These are phyloP conservation scores for Hesperophylax magnus DNA, from an alignment of 1,140 invertebrate species.

Conservation along the genomic window DNA sequence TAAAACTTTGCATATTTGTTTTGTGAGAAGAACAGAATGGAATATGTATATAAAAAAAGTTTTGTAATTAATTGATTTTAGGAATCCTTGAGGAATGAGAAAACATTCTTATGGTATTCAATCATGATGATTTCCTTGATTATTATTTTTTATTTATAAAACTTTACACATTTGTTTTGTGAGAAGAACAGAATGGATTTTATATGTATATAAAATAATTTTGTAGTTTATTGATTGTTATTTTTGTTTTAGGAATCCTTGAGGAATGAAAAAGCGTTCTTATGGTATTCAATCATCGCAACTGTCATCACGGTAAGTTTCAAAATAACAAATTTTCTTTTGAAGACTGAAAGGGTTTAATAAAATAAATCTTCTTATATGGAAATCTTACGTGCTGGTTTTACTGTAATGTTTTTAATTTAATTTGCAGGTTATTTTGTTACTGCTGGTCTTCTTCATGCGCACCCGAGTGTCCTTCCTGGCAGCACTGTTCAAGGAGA, in stretches of 20 bases:
- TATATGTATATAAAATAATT: neutral
- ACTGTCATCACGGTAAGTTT: conserved; percentile 85
- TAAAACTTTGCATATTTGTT: too few relatives aligned
- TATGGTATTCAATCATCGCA: conserved; percentile 88
- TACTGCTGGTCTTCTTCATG: conserved; percentile 85
- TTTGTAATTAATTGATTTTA: conserved; percentile 66
- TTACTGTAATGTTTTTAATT: too few relatives aligned
- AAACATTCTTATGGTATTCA: conserved; percentile 86
- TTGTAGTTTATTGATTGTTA: conserved; percentile 11
- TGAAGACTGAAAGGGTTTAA: too few relatives aligned
- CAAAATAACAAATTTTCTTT: too few relatives aligned
- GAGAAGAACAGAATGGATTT: too few relatives aligned
- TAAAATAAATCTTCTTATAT: too few relatives aligned
- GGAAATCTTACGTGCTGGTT: neutral
- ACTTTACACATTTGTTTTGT: too few relatives aligned
- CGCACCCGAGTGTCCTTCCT: conserved; percentile 85
- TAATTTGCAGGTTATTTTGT: conserved; percentile 80
- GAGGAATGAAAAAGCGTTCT: conserved; percentile 89
- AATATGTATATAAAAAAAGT: too few relatives aligned
- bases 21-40: too few relatives aligned
- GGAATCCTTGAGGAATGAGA: conserved; percentile 89
- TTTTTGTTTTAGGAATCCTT: conserved; percentile 80
- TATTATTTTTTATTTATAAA: too few relatives aligned
- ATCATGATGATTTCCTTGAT: conserved; percentile 74
- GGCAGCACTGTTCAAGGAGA: conserved; percentile 88